Evolutionary conservation across 1,140 invertebrate genomes (phyloP).

Genomic region (Holotrichia oblita): DNA sequence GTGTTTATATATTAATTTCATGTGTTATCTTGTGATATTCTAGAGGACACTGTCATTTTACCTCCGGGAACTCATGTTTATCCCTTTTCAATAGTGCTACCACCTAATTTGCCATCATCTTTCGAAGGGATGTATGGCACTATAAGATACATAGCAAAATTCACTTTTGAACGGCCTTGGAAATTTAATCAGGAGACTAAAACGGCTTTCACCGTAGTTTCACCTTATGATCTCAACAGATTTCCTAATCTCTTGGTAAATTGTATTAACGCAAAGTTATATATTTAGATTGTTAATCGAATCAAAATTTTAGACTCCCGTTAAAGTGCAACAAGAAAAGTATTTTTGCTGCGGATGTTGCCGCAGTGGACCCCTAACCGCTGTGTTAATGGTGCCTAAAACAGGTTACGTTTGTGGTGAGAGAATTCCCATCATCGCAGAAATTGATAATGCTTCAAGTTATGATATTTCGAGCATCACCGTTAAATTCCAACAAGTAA

Average conservation of each 20-base stretch:
- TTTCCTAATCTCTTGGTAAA: conserved; percentile 68
- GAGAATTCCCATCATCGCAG: conserved; percentile 70
- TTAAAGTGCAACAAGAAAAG: conserved; percentile 71
- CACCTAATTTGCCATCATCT: conserved; percentile 79
- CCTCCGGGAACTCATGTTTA: conserved; percentile 75
- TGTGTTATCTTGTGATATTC: conserved; percentile 46
- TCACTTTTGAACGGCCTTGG: conserved; percentile 84
- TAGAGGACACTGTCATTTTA: conserved; percentile 76
- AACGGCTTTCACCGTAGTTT: conserved; percentile 84
- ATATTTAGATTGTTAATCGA: too few relatives aligned
- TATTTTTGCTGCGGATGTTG: conserved; percentile 79
- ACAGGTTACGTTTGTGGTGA: conserved; percentile 76
- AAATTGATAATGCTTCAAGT: conserved; percentile 73
- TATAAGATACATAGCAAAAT: conserved; percentile 83
- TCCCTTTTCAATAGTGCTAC: conserved; percentile 75
- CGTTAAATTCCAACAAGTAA: conserved; percentile 54
- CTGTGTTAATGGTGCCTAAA: conserved; percentile 70
- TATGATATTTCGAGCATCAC: conserved; percentile 62
- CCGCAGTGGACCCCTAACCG: conserved; percentile 69
- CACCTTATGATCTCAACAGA: conserved; percentile 85
- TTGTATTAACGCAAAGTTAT: neutral
- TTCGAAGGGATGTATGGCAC: conserved; percentile 86
- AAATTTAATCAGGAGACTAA: conserved; percentile 88
- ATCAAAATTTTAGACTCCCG: conserved; percentile 53
- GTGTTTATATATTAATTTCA: neutral